Percentiles rank a stretch among this genome's conserved stretches.
Conservation (phyloP, 2,113 vertebrate genomes). For the Nymphicus hollandicus region DNA sequence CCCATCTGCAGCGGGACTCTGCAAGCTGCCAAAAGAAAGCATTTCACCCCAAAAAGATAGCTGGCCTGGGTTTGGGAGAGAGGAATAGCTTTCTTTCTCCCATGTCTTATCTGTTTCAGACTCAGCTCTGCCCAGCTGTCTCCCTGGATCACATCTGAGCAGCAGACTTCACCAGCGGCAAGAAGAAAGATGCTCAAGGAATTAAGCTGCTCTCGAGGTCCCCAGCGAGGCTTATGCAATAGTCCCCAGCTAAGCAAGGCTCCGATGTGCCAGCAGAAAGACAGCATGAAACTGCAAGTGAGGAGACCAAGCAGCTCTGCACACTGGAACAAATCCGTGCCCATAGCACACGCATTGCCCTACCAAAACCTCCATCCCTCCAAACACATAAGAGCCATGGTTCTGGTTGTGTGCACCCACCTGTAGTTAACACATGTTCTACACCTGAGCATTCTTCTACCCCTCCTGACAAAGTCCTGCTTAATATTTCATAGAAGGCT, state of each 20-base stretch:
- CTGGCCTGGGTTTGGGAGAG: not conserved
- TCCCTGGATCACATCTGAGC: not conserved
- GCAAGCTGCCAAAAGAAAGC: not conserved
- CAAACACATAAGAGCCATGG: not conserved
- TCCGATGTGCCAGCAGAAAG: not conserved
- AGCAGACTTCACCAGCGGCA: not conserved
- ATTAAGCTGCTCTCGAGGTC: not conserved
- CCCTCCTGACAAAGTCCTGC: not conserved
- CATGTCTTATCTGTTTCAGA: not conserved
- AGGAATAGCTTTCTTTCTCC: not conserved
- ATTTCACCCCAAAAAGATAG: not conserved
- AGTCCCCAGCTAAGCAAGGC: not conserved
- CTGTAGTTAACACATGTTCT: not conserved
- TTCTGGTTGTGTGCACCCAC: rapidly evolving
- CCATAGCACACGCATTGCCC: rapidly evolving
- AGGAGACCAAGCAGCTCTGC: not conserved
- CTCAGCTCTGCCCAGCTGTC: not conserved
- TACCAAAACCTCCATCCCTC: not conserved
- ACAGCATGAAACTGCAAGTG: not conserved
- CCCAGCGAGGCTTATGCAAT: slow-evolving; percentile 10
- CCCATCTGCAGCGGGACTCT: not conserved
- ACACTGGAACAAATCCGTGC: not conserved
- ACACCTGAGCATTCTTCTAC: not conserved
- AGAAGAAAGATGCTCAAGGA: slow-evolving; percentile 16
- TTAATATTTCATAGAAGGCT: not conserved